Evolutionary conservation across 2,113 vertebrate species (phyloP), one percentile per base, ranked within the genome.

Genomic region (Coptodon bakossiorum): DNA sequence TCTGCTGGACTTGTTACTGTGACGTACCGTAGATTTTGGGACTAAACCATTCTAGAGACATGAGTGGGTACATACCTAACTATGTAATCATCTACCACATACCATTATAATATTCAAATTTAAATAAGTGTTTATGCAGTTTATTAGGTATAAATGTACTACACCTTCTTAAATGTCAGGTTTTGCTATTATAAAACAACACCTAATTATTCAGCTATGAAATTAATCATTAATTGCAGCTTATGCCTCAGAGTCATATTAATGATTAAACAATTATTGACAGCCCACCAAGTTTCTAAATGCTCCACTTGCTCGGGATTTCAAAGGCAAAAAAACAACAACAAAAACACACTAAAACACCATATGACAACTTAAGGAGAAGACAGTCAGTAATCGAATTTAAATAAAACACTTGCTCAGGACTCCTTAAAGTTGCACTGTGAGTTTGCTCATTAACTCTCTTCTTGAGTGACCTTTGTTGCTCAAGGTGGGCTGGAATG

Each of bases 371-470:
- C 80, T 90, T 34, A 81, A 61, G 31, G 45, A 52, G 14, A 45
- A 10, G 22, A 82, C 66, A 34, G n/a, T 43, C 83, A 45, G 63
- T 90, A 83, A 82, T 91, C 73, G 50, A 92, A 89, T 89, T 85
- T 90, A 87, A 92, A 87, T 73, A 92, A 48, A 76, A 89, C 81
- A 61, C 87, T 91, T 87, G 85, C 71, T 78, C n/a, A 57, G 82
- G 82, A 56, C 91, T 93, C 91, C 85, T 92, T 93, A 90, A 92
- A 90, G 73, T 5, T 82, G 88, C 86, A 89, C 84, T 48, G 52
- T 83, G 79, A 43, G 59, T 63, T 57, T 14, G 57, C 82, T 89
- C 90, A 87, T 92, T 92, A 86, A 92, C 87, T 90, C 48, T 86
- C 83, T 27, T 84, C 82, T 57, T 53, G 29, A 50, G 71, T 86